Evolutionary conservation across 2,888 invertebrate genomes (phyloP), one percentile per base, ranked within the genome.

Genomic region (Synergus gifuensis): DNA sequence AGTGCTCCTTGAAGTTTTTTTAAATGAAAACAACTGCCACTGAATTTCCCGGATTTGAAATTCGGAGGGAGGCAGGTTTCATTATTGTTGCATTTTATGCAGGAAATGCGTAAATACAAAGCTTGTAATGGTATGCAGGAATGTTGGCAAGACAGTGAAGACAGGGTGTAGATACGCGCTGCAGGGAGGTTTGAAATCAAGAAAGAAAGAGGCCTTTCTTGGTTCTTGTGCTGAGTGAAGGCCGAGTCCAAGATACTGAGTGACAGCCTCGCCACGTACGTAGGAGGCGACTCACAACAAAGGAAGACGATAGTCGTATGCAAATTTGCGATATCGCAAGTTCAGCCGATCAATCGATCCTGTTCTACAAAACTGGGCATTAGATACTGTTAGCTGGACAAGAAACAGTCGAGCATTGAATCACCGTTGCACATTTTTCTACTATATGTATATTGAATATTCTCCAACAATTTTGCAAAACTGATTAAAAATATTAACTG

Each of bases 111-210:
- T 86, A 91, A 90, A 87, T 87, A 84, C 84, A 87, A 85, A 78
- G 76, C 79, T 84, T 86, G 85, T 92, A 92, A 91, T 91, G 85
- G 87, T 88, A 92, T 92, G 92, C 92, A 92, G 91, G 91, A 91
- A 92, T 91, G 91, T 87, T 83, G 89, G 87, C 86, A 87, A 87
- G 87, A 84, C 85, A 88, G 86, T 85, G 87, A 87, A 86, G 86
- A 87, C 87, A 86, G 90, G 88, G 89, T 87, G 89, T 86, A 90
- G 87, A 85, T 83, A 84, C 84, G 83, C 79, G 80, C 82, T 83
- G 84, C 88, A 86, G 89, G 89, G 89, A 90, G 90, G 89, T 89
- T 90, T 85, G 83, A 84, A 86, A 86, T 86, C 86, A 86, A 85
- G 84, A 81, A 83, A 83, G 76, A 83, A 80, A 80, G 76, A 83